These are phyloP conservation scores for Pelodiscus sinensis DNA, from an alignment of 2,113 vertebrate species.

Conservation along the genomic window DNA sequence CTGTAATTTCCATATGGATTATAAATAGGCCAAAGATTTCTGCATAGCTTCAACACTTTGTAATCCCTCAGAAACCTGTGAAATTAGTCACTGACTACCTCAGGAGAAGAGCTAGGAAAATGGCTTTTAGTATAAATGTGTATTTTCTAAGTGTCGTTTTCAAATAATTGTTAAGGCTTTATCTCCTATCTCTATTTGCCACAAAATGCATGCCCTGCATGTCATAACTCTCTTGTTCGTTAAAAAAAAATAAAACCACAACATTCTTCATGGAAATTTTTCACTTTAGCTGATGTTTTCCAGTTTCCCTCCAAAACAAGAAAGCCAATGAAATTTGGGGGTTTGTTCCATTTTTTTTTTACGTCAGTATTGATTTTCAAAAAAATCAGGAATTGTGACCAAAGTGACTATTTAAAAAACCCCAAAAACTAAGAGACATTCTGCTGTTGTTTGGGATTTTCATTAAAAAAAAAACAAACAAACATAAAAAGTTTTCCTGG, in stretches of 20 bases:
- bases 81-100: background rate
- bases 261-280: background rate
- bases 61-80: background rate
- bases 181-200: accelerated
- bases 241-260: background rate
- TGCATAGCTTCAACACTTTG: background rate
- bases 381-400: background rate
- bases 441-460: background rate
- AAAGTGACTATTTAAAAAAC: background rate
- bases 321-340: background rate
- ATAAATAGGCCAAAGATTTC: background rate
- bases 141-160: accelerated
- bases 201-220: background rate
- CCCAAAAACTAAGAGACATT: background rate
- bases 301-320: background rate
- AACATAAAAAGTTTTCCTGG: background rate
- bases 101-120: background rate
- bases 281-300: background rate
- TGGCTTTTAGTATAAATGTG: background rate
- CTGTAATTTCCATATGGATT: background rate
- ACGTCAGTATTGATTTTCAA: background rate
- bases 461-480: background rate
- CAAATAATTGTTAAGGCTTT: background rate
- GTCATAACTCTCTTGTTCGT: background rate
- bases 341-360: background rate